Evolutionary conservation across 2,113 vertebrate genomes (phyloP), one percentile per base, ranked within the genome.

Genomic region (Lynx canadensis): DNA sequence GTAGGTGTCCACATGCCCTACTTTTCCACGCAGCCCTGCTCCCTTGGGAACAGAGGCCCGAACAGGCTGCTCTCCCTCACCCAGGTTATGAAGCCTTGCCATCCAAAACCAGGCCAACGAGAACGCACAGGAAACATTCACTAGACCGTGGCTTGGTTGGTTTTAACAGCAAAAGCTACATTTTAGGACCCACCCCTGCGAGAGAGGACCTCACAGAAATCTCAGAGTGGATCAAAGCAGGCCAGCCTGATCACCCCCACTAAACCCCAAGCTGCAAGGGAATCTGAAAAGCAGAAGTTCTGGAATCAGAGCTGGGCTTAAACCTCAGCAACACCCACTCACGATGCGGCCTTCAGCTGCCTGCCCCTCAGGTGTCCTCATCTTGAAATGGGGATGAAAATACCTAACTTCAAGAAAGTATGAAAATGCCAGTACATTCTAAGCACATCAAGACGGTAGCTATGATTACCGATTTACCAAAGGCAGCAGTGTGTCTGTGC

Each of bases 1-100:
- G 78, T 84, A 68, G 74, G 85, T 92, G 94, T 65, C 60, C 84
- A 81, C 71, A 73, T 95, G 95, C 21, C 97, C 97, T 95, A 95
- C 92, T 97, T 97, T 95, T 52, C 83, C 21, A 50, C 0, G 73
- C 60, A 73, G 41, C 27, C 66, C 69, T 45, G 60, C 66, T 98
- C 94, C 96, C 93, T 55, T 19, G 78, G 78, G 98, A 71, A 81
- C 80, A 29, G 80, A 57, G 71, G 66, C 66, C 80, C 2, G 0
- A 78, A 65, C 57, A 76, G 45, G n/a, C 41, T 65, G 71, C 29
- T 50, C 25, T 33, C 84, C 4, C 38, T 63, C 31, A 3, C 85
- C 27, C 23, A 25, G 45, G 89, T 73, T 73, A 45, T 93, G 94
- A 89, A 91, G 74, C 48, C 81, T 4, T 80, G 41, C 66, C 25